These are phyloP conservation scores for Sphyrna mokarran DNA, from an alignment of 2,113 vertebrate genomes.

Conservation along the genomic window DNA sequence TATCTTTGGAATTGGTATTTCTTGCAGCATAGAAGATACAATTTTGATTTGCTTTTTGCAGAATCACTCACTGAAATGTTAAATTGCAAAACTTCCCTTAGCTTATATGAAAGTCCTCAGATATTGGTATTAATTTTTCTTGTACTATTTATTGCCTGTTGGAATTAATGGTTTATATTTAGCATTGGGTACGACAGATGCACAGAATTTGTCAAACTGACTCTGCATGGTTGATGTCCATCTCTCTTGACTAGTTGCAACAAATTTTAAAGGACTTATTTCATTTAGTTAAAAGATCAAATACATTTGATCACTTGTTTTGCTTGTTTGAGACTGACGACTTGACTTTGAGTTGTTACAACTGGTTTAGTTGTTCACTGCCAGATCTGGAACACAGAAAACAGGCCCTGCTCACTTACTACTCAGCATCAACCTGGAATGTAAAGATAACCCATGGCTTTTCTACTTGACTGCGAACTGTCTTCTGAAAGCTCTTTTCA, in stretches of 20 bases:
- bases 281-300: not conserved
- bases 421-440: too few relatives aligned
- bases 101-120: not conserved
- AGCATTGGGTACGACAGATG: not conserved
- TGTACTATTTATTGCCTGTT: not conserved
- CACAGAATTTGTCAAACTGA: not conserved
- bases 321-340: not conserved
- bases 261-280: not conserved
- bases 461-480: not conserved
- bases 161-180: not conserved
- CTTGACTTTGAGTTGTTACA: too few relatives aligned
- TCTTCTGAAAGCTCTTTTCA: not conserved
- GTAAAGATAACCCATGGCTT: too few relatives aligned
- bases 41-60: not conserved
- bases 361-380: too few relatives aligned
- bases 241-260: not conserved
- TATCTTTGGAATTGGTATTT: not conserved
- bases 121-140: not conserved
- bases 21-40: not conserved
- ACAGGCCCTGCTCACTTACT: too few relatives aligned
- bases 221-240: not conserved
- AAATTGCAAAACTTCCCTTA: not conserved
- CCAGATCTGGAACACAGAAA: too few relatives aligned
- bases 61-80: not conserved
- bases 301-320: not conserved